Base-by-base conservation (phyloP, 2,113 vertebrate genomes). In the Eurypyga helias region DNA sequence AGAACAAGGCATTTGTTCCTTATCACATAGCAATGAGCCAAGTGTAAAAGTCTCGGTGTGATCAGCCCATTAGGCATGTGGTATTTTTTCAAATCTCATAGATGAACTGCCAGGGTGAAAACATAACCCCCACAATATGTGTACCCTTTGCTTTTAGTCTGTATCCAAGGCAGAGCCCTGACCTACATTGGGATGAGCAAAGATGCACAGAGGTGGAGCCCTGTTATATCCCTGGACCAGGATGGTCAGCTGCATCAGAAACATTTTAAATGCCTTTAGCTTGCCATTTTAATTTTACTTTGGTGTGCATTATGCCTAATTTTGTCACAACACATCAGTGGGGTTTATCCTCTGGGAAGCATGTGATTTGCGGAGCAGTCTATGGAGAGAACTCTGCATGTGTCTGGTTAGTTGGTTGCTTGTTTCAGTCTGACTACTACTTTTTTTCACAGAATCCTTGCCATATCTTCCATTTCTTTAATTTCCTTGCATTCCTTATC, bases 1-100 rank as follows among this genome's bases (percentile, higher is more conserved):
- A 77, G 48, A 83, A 9, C 13, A 81, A 88, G 38, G 25, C 49
- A 73, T 89, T 83, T 96, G 38, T 46, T 93, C 81, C 71, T 91
- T 49, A 78, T 62, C 10, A 18, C 60, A 33, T 46, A 89, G 19
- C 55, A 91, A 82, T 0, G 0, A 89, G 38, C 19, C 28, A 62
- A 62, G 33, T 26, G 23, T 75, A 43, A 66, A 46, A 89, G 26
- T 36, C 78, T 87, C 48, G 28, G 7, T 36, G 19, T 62, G 43
- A 75, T 66, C 43, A 43, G 28, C 15, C 55, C 34, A 26, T 71
- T 75, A 60, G 26, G n/a, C 17, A 60, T 33, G 45, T 29, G 25
- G 24, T 13, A 64, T 82, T 89, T 72, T 78, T 83, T 93, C 15
- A 75, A 0, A 51, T 36, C 17, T 95, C 51, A 78, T 43, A 87